phyloP scores from a whole-genome alignment of 2,888 invertebrate genomes.

The Parapristionchus giblindavisi region DNA sequence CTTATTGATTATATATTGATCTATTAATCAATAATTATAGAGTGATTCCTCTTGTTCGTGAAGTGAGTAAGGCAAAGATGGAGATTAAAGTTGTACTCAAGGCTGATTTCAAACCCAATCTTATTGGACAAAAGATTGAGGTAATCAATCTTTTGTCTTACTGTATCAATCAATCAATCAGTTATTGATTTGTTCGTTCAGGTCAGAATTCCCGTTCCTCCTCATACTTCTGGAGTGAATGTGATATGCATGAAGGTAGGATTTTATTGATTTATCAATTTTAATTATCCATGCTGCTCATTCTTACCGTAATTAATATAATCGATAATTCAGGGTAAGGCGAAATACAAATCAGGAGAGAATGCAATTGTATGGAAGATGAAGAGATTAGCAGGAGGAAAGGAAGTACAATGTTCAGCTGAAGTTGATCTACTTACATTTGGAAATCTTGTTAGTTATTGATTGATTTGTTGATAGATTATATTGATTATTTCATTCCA shows the following conservation, averaged over 20 bases:
- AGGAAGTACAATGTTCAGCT: constrained; percentile 97
- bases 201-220: constrained; percentile 90
- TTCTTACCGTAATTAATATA: not conserved
- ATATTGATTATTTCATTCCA: constrained; percentile 55
- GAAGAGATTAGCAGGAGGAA: constrained; percentile 87
- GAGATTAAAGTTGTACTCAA: constrained; percentile 97
- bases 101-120: constrained; percentile 96
- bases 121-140: constrained; percentile 98
- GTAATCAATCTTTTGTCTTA: constrained; percentile 69
- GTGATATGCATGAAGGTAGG: constrained; percentile 87
- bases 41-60: constrained; percentile 95
- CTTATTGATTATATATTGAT: not conserved
- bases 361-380: constrained; percentile 95
- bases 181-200: constrained; percentile 65
- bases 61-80: constrained; percentile 98
- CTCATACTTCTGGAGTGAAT: constrained; percentile 97
- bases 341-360: constrained; percentile 98
- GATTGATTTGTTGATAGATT: not conserved
- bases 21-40: constrained; percentile 76
- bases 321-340: constrained; percentile 78
- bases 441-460: constrained; percentile 78
- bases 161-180: not conserved
- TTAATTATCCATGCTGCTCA: not conserved
- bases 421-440: constrained; percentile 97
- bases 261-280: not conserved